Conservation (phyloP, 2,888 invertebrate species). For the Xanthorhoe spadicearia region DNA sequence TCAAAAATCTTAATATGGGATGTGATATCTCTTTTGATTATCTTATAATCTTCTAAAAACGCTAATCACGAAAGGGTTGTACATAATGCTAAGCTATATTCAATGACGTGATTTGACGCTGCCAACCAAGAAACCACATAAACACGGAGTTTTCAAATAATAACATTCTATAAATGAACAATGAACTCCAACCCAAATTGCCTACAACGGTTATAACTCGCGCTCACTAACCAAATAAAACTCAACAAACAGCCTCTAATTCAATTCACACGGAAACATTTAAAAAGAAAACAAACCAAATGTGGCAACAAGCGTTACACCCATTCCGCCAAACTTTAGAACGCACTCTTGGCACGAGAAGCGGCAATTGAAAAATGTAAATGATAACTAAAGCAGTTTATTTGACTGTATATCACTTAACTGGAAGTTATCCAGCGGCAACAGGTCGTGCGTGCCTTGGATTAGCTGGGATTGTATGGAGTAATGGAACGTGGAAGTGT, state of each 20-base stretch:
- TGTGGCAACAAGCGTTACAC: conserved; percentile 29
- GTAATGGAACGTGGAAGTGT: conserved; percentile 30
- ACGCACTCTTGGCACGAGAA: conserved; percentile 71
- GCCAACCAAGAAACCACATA: background rate
- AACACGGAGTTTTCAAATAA: background rate
- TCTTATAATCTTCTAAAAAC: too few species aligned
- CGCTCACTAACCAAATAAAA: conserved; percentile 18
- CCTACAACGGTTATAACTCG: conserved; percentile 5
- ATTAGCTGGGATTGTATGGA: conserved; percentile 30
- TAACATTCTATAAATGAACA: background rate
- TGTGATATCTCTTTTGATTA: too few species aligned
- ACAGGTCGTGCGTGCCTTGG: conserved; percentile 44
- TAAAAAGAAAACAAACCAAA: conserved; percentile 27
- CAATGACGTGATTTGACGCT: too few species aligned
- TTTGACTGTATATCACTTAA: conserved; percentile 65
- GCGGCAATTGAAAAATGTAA: conserved; percentile 81
- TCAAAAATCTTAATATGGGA: too few species aligned
- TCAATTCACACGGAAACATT: conserved; percentile 42
- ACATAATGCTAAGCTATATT: too few species aligned
- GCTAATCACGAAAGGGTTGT: too few species aligned
- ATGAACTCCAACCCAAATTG: background rate
- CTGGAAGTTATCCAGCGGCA: conserved; percentile 47
- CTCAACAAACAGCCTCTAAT: conserved; percentile 35
- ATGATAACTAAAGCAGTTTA: conserved; percentile 79
- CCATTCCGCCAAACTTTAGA: conserved; percentile 32